These are phyloP conservation scores for Halictus quadricinctus DNA, from an alignment of 2,888 invertebrate species.

Conservation along the genomic window DNA sequence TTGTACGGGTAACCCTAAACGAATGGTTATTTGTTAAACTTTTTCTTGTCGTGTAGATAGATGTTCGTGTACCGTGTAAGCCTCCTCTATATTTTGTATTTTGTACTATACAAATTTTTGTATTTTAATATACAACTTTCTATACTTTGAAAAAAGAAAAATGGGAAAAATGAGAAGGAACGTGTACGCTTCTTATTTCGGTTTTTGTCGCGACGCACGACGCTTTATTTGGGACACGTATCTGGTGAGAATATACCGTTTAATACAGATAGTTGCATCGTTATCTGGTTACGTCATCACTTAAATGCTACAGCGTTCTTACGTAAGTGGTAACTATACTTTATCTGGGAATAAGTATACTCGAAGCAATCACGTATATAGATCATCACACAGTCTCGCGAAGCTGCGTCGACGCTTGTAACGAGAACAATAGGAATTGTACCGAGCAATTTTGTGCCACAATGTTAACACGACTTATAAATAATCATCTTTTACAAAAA, in stretches of 20 bases:
- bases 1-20: not conserved
- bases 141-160: not conserved
- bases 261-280: not conserved
- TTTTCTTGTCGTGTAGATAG: not conserved
- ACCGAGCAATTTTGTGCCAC: slow-evolving; percentile 1
- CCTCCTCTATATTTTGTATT: not conserved
- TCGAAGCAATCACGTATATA: not conserved
- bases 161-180: not conserved
- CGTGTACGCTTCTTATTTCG: not conserved
- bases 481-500: slow-evolving; percentile 1
- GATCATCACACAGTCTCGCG: slow-evolving; percentile 2
- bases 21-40: no score
- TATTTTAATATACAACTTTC: slow-evolving; percentile 3
- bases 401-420: slow-evolving; percentile 15
- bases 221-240: not conserved
- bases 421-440: slow-evolving; percentile 18
- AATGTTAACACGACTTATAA: not conserved
- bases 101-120: not conserved
- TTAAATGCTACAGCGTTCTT: not conserved
- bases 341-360: slow-evolving; percentile 14
- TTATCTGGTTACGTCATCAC: slow-evolving; percentile 32
- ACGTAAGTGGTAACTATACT: slow-evolving; percentile 24
- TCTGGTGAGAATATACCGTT: not conserved
- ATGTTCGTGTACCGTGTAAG: not conserved
- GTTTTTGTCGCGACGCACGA: not conserved